Evolutionary conservation across 2,113 vertebrate genomes (phyloP).

Genomic region (Lota lota): DNA sequence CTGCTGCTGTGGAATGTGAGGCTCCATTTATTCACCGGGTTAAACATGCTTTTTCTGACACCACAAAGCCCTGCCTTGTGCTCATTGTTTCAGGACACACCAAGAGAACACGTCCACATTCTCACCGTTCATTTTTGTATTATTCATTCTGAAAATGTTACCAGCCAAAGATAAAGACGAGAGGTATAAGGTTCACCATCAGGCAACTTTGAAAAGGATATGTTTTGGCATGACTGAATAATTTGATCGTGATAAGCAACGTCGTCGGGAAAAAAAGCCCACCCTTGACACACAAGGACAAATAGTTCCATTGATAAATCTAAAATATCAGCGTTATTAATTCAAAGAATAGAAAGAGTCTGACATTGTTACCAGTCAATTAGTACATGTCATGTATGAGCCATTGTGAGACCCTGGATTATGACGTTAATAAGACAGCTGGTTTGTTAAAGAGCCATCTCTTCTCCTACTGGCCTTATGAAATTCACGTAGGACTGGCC

Average conservation of each 20-base stretch:
- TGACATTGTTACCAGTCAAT: no score
- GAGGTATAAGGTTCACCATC: no score
- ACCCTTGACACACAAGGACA: conserved; percentile 34
- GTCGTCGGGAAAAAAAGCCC: no score
- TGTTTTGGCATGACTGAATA: background rate
- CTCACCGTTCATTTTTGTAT: background rate
- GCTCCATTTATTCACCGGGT: conserved; percentile 73
- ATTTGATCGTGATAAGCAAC: no score
- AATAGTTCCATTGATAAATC: conserved; percentile 37
- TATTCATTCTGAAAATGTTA: no score
- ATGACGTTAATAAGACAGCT: no score
- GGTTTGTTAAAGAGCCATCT: no score
- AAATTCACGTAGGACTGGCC: no score
- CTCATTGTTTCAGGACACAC: conserved; percentile 67
- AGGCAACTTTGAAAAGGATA: conserved; percentile 23
- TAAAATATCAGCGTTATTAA: conserved; percentile 32
- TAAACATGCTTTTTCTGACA: conserved; percentile 73
- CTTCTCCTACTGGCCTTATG: no score
- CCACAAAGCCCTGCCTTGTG: conserved; percentile 74
- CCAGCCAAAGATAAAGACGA: no score
- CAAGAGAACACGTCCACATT: conserved; percentile 67
- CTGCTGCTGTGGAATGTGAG: conserved; percentile 74
- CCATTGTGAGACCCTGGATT: no score
- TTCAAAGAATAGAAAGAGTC: background rate
- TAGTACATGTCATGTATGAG: conserved; percentile 9